Conservation (phyloP, 2,797 vertebrate genomes). For the Sebastolobus altivelis region DNA sequence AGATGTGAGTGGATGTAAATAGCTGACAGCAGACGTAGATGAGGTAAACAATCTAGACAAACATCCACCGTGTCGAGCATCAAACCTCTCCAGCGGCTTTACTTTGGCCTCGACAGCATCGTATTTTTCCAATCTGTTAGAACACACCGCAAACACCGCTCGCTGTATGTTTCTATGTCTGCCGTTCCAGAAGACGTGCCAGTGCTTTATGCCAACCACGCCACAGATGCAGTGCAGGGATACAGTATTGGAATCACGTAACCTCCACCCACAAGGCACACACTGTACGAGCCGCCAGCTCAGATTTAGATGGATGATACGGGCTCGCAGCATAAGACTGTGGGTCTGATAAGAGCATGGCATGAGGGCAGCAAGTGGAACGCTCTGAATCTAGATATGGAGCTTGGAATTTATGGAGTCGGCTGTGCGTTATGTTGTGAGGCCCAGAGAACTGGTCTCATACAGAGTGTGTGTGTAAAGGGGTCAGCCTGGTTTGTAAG, state of each 20-base stretch:
- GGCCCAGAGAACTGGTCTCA: slow-evolving; percentile 15
- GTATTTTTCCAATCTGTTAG: background rate
- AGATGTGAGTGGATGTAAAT: background rate
- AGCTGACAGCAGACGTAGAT: background rate
- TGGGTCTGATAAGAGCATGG: slow-evolving; percentile 58
- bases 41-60: background rate
- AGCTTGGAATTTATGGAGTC: slow-evolving; percentile 42
- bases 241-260: slow-evolving; percentile 38
- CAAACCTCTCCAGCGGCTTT: slow-evolving; percentile 5
- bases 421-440: slow-evolving; percentile 24
- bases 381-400: slow-evolving; percentile 31
- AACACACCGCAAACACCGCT: slow-evolving; percentile 6
- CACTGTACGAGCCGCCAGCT: slow-evolving; percentile 25
- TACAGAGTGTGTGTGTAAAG: slow-evolving; percentile 8
- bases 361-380: slow-evolving; percentile 52
- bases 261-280: slow-evolving; percentile 47
- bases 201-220: slow-evolving; percentile 18
- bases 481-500: slow-evolving; percentile 18
- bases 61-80: background rate
- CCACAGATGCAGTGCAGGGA: slow-evolving; percentile 24
- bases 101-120: background rate
- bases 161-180: slow-evolving; percentile 16
- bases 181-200: slow-evolving; percentile 19
- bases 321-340: slow-evolving; percentile 24
- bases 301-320: slow-evolving; percentile 68